Conservation (phyloP, 2,888 invertebrate species). For the Incurvaria masculella region DNA sequence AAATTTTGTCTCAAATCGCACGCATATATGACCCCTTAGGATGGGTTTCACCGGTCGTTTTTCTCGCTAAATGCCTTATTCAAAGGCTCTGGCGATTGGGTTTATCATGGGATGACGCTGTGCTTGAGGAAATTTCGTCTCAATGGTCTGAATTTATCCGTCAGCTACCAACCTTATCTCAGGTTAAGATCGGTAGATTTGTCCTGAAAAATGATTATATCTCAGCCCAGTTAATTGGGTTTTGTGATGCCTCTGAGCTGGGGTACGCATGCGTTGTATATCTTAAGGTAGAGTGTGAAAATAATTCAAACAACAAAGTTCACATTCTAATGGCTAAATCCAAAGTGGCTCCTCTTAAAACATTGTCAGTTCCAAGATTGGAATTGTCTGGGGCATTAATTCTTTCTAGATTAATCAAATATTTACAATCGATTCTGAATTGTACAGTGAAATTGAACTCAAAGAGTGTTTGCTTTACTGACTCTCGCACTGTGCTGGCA, state of each 20-base stretch:
- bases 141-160: neutral
- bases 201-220: neutral
- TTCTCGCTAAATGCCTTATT: neutral
- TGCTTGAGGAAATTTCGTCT: neutral
- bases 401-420: neutral
- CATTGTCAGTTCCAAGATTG: neutral
- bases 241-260: neutral
- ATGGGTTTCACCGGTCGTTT: conserved; percentile 6
- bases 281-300: neutral
- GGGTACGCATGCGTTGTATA: neutral
- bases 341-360: neutral
- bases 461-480: neutral
- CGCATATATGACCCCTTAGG: conserved; percentile 4
- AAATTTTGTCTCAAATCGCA: conserved; percentile 1
- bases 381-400: neutral
- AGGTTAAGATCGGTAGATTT: neutral
- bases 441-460: neutral
- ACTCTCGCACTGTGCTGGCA: neutral
- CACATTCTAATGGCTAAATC: neutral
- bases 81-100: neutral
- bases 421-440: neutral
- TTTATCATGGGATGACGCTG: neutral
- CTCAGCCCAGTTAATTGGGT: neutral
- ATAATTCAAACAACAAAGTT: neutral
- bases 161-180: neutral